Evolutionary conservation across 2,888 invertebrate species (phyloP).

Genomic region (Carcina quercana): DNA sequence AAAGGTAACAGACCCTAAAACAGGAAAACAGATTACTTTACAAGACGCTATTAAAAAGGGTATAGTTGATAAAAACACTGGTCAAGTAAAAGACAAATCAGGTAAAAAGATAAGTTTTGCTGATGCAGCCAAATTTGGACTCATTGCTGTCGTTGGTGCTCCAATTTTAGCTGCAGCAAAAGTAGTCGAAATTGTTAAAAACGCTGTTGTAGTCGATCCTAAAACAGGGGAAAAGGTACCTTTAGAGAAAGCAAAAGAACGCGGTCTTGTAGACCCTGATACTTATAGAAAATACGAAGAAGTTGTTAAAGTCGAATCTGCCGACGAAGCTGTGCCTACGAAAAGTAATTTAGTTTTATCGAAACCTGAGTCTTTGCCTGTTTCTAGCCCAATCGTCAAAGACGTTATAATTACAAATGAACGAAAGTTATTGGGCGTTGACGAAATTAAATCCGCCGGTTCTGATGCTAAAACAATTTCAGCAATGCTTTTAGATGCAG

Average conservation of each 20-base stretch:
- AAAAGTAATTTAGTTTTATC: background rate
- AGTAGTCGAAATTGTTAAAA: conserved; percentile 77
- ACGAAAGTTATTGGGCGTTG: conserved; percentile 7
- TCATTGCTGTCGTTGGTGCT: conserved; percentile 82
- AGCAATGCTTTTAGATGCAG: conserved; percentile 57
- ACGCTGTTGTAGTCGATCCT: conserved; percentile 78
- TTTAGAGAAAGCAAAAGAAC: conserved; percentile 80
- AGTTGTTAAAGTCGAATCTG: conserved; percentile 9
- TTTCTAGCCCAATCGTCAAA: background rate
- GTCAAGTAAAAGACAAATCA: conserved; percentile 77
- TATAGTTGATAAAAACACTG: conserved; percentile 81
- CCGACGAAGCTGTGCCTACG: conserved; percentile 7
- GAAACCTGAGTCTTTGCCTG: conserved; percentile 4
- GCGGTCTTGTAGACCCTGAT: conserved; percentile 75
- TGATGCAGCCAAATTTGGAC: conserved; percentile 85
- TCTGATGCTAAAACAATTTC: conserved; percentile 47
- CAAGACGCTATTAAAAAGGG: conserved; percentile 86
- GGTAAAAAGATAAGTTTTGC: conserved; percentile 80
- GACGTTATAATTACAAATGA: conserved; percentile 25
- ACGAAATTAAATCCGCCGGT: conserved; percentile 2
- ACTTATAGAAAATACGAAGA: conserved; percentile 46
- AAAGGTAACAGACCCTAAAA: conserved; percentile 79
- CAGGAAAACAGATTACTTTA: conserved; percentile 80
- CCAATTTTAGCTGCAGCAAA: conserved; percentile 82
- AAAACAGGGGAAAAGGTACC: conserved; percentile 81